Percentiles rank a stretch among this genome's conserved stretches.
phyloP scores from a whole-genome alignment of 2,888 invertebrate species.

The Neoscelio sp. region DNA sequence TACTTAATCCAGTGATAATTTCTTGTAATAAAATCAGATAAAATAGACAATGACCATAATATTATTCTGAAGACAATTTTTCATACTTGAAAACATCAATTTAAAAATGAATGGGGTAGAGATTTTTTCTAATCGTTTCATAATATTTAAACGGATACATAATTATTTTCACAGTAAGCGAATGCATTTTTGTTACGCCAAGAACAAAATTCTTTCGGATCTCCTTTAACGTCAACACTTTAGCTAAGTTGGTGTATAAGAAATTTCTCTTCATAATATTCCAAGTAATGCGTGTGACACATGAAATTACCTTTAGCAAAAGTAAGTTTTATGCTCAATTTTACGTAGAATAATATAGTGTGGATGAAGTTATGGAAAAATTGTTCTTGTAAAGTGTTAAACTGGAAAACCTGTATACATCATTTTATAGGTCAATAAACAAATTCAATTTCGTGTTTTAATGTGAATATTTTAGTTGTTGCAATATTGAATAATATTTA shows the following conservation, averaged over 20 bases:
- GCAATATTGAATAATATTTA: too few species aligned
- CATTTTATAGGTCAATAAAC: constrained; percentile 1
- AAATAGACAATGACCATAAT: too few species aligned
- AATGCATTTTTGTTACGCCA: constrained; percentile 35
- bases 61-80: too few species aligned
- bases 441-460: constrained; percentile 25
- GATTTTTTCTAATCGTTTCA: neutral
- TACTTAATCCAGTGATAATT: too few species aligned
- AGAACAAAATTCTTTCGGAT: constrained; percentile 20
- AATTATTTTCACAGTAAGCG: constrained; percentile 32
- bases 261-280: constrained; percentile 45
- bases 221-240: constrained; percentile 39
- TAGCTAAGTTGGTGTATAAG: constrained; percentile 37
- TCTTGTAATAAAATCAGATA: too few species aligned
- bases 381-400: constrained; percentile 24
- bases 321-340: constrained; percentile 40
- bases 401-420: constrained; percentile 3
- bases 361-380: constrained; percentile 27
- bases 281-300: constrained; percentile 35
- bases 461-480: constrained; percentile 2
- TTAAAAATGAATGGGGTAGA: neutral
- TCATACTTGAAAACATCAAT: neutral
- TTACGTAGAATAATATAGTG: constrained; percentile 26
- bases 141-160: constrained; percentile 17
- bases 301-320: constrained; percentile 29